A percentile compares a stretch with the other conserved stretches of the same genome.
Evolutionary conservation across 1,140 invertebrate species (phyloP).

Genomic region (Pseudomyrmex concolor): DNA sequence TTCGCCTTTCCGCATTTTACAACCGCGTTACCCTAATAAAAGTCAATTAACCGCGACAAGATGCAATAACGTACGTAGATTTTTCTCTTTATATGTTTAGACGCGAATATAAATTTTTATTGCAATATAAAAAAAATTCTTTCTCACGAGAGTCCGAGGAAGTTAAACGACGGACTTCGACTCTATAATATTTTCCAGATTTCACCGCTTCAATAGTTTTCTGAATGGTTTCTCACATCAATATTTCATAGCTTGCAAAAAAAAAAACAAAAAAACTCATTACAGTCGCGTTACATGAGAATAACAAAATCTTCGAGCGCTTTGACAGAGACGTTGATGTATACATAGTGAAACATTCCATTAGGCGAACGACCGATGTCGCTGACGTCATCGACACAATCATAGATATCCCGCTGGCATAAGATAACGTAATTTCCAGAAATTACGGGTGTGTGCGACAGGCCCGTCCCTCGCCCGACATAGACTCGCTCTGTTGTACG

Average conservation of each 20-base stretch:
- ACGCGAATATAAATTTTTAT: too few relatives aligned
- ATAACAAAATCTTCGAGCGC: constrained; percentile 20
- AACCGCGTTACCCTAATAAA: constrained; percentile 17
- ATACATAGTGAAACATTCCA: constrained; percentile 47
- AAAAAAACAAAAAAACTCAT: neutral
- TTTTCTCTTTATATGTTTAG: too few relatives aligned
- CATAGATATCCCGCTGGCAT: constrained; percentile 48
- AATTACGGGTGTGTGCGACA: constrained; percentile 28
- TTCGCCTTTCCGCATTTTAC: constrained; percentile 20
- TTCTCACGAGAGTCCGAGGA: neutral
- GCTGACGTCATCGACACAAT: constrained; percentile 56
- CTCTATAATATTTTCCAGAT: neutral
- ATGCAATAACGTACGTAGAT: too few relatives aligned
- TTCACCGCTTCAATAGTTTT: neutral
- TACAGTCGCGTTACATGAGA: neutral
- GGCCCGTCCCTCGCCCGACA: constrained; percentile 42
- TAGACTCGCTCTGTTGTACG: constrained; percentile 60
- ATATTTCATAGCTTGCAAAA: neutral
- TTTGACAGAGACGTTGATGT: constrained; percentile 32
- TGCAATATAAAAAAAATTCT: too few relatives aligned
- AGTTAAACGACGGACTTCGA: neutral
- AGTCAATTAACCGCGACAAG: constrained; percentile 21
- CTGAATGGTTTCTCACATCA: neutral
- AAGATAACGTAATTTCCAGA: constrained; percentile 61
- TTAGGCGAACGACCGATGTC: constrained; percentile 38